Conservation (phyloP, 2,797 vertebrate species). For the Peromyscus eremicus region DNA sequence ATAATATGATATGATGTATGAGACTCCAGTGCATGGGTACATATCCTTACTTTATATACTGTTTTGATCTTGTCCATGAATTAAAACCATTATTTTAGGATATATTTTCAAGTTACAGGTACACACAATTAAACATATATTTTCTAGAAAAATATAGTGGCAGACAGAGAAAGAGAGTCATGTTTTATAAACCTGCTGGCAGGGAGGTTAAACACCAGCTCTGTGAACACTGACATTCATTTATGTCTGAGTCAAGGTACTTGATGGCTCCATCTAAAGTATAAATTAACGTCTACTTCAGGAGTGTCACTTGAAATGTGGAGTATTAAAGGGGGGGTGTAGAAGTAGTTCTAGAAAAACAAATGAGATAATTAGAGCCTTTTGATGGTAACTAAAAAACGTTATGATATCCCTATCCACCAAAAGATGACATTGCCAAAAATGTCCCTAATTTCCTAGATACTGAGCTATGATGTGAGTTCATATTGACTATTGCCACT, state of each 20-base stretch:
- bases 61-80: neutral
- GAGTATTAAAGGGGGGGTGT: neutral
- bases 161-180: neutral
- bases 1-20: neutral
- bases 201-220: neutral
- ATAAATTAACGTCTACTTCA: conserved; percentile 11
- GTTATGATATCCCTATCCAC: neutral
- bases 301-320: conserved; percentile 41
- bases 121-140: neutral
- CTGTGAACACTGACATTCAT: neutral
- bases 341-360: conserved; percentile 23
- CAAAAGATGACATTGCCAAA: neutral
- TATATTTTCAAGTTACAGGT: neutral
- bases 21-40: neutral
- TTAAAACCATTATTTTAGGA: neutral
- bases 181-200: neutral
- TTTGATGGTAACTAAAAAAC: conserved; percentile 1
- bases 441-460: neutral
- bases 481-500: neutral
- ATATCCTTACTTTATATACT: neutral
- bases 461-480: neutral
- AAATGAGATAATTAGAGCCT: conserved; percentile 55
- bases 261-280: neutral
- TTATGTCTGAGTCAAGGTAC: conserved; percentile 28
- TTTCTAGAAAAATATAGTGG: neutral